phyloP scores from a whole-genome alignment of 1,140 invertebrate species.

The Leptoteleia sp. region DNA sequence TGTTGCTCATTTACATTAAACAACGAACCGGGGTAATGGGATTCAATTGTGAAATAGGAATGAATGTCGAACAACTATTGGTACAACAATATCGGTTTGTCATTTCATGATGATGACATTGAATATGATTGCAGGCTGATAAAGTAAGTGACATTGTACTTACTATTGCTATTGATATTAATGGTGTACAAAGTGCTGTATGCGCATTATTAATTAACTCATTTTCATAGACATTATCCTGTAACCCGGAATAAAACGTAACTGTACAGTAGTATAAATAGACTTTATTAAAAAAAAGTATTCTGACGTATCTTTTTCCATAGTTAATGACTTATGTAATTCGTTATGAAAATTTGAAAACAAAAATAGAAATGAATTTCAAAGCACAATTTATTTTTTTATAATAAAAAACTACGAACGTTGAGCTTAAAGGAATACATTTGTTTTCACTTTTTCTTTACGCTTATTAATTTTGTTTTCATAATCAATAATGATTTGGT shows the following conservation, averaged over 20 bases:
- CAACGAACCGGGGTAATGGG: constrained; percentile 23
- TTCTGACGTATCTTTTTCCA: no score
- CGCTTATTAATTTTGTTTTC: no score
- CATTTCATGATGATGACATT: constrained; percentile 28
- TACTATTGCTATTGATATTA: constrained; percentile 17
- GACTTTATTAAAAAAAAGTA: no score
- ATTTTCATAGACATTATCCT: background rate
- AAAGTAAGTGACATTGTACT: constrained; percentile 21
- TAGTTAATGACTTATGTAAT: no score
- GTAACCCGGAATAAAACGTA: constrained; percentile 1
- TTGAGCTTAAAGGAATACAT: no score
- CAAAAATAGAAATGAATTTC: no score
- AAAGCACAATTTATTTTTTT: no score
- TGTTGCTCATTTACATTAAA: constrained; percentile 15
- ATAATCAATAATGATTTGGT: no score
- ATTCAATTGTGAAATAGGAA: constrained; percentile 26
- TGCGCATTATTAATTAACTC: constrained; percentile 24
- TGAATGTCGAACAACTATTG: constrained; percentile 8
- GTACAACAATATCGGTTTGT: constrained; percentile 14
- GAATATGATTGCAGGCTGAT: constrained; percentile 31
- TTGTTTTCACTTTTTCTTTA: no score
- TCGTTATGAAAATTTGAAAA: no score
- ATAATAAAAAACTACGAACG: no score
- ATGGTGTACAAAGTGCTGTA: constrained; percentile 30
- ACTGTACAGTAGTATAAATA: constrained; percentile 2